Conservation (phyloP, 2,888 invertebrate species). For the Rhingia campestris region DNA sequence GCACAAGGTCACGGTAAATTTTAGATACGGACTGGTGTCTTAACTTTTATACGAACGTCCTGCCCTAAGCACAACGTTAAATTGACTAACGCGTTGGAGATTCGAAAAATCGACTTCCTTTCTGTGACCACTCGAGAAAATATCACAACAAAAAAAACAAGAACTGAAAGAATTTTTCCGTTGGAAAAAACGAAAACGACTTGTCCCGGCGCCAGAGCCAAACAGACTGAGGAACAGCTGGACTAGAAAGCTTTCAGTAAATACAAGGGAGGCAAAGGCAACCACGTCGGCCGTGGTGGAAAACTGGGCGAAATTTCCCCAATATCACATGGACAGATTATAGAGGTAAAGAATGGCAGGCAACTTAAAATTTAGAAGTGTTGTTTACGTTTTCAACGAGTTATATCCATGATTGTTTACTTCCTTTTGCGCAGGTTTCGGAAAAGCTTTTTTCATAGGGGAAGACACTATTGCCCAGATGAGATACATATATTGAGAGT, state of each 20-base stretch:
- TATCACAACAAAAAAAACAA: conserved; percentile 60
- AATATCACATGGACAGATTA: conserved; percentile 27
- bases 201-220: conserved; percentile 73
- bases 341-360: conserved; percentile 13
- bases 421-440: conserved; percentile 29
- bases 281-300: conserved; percentile 39
- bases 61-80: conserved; percentile 17
- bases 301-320: conserved; percentile 44
- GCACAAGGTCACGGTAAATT: neutral
- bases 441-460: conserved; percentile 23
- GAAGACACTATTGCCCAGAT: conserved; percentile 15
- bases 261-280: neutral
- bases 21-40: neutral
- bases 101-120: conserved; percentile 38
- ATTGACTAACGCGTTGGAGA: conserved; percentile 27
- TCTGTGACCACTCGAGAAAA: conserved; percentile 33
- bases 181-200: conserved; percentile 63
- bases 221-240: conserved; percentile 68
- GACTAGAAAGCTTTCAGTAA: conserved; percentile 57
- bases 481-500: conserved; percentile 17
- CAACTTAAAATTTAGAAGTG: conserved; percentile 2
- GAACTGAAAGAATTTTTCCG: conserved; percentile 58
- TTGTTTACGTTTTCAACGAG: conserved; percentile 37
- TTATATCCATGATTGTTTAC: conserved; percentile 45
- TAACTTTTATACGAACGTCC: conserved; percentile 3